Base-by-base conservation (phyloP, 2,113 vertebrate species). In the Psilopsiagon aurifrons region DNA sequence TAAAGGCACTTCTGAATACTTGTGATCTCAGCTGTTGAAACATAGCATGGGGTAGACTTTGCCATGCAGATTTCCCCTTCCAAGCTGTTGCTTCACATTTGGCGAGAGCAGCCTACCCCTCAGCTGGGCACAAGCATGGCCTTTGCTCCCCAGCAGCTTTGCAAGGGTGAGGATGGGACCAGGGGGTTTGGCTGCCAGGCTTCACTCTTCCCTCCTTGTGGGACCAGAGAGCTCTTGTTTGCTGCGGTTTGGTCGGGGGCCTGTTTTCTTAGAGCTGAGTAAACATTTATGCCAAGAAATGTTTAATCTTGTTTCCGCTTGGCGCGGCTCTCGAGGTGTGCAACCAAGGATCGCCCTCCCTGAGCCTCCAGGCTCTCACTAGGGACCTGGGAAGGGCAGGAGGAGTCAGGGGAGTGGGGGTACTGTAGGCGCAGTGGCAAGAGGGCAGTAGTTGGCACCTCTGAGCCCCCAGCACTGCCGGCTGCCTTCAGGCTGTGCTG, bases 281-380 rank as follows among this genome's bases (percentile, higher is more conserved):
- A 96, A 97, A 94, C 80, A 73, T 86, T 86, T 90, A 31, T 86
- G 37, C 41, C 39, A 57, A 84, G 74, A 86, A 93, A 73, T 33
- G 37, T 89, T 95, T 91, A 47, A 92, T 89, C 81, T 37, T 86
- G 77, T 91, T 94, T 96, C 86, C 44, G 79, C 44, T 87, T 92
- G 92, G 92, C 6, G 0, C 79, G 86, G 44, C 28, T 89, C 52
- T 94, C 0, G 1, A 92, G 41, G 69, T 82, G 69, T 63, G 37
- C 52, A 37, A 13, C 57, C 80, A 66, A 82, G 73, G 43, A 68
- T 19, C 0, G 9, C 66, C 62, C 1, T 7, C 49, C 12, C 44
- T 1, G 0, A 51, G 64, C 74, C 60, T 27, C 46, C 2, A 4
- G 35, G 28, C 54, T 90, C 57, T 85, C 57, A 60, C 43, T 60